Conservation (phyloP, 2,113 vertebrate species). For the Gavialis gangeticus region DNA sequence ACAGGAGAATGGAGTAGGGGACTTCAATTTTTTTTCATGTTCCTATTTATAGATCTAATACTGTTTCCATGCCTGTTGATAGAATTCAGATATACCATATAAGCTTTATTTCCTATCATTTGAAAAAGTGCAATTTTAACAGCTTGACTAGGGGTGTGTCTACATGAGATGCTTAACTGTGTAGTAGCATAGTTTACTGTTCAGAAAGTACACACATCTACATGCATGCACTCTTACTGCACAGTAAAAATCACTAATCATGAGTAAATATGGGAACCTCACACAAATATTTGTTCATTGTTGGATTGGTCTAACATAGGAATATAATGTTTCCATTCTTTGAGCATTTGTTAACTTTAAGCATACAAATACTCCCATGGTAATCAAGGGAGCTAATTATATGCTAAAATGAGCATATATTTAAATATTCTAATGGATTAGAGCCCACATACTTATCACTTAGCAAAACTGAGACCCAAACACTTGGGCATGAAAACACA, state of each 20-base stretch:
- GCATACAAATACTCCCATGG: background rate
- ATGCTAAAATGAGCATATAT: background rate
- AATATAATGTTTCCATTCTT: background rate
- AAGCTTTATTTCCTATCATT: background rate
- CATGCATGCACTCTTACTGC: no score
- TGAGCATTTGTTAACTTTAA: background rate
- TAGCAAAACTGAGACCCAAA: background rate
- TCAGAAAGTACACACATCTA: no score
- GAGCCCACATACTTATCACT: background rate
- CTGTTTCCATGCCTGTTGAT: background rate
- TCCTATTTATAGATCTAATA: background rate
- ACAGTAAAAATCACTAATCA: no score
- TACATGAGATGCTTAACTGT: no score
- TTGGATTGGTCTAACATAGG: background rate
- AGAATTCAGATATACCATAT: background rate
- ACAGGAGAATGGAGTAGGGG: background rate
- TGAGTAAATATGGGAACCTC: no score
- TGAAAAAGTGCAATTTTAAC: background rate
- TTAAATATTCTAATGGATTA: background rate
- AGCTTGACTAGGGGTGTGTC: background rate
- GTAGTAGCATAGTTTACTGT: no score
- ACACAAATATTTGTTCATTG: background rate
- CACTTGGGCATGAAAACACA: background rate
- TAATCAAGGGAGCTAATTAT: background rate
- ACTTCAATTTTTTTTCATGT: background rate